A percentile compares a stretch with the other conserved stretches of the same genome.
Evolutionary conservation across 2,113 vertebrate species (phyloP).

Genomic region (Megaptera novaeangliae): DNA sequence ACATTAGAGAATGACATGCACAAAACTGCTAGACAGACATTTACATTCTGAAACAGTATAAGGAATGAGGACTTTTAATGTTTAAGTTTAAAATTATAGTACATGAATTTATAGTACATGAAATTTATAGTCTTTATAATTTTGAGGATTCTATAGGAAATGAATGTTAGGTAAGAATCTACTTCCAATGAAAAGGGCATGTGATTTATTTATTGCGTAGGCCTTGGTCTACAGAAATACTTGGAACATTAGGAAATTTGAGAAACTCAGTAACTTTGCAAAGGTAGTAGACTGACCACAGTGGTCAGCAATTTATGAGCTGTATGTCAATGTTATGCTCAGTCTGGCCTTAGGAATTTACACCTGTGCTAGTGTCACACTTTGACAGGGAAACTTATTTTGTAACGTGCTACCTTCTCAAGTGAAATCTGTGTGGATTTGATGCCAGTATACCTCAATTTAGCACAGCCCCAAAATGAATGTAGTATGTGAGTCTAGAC

Average conservation of each 20-base stretch:
- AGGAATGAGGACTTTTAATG: conserved; percentile 2
- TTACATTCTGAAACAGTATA: neutral
- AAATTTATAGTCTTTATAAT: conserved; percentile 32
- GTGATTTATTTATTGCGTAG: conserved; percentile 46
- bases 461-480: neutral
- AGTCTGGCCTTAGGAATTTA: conserved; percentile 45
- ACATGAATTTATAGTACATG: neutral
- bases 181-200: neutral
- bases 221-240: conserved; percentile 44
- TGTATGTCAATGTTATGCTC: neutral
- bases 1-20: neutral
- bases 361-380: neutral
- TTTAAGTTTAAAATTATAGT: conserved; percentile 39
- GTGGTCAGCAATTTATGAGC: conserved; percentile 42
- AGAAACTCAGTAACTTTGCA: conserved; percentile 49
- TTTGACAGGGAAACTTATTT: neutral
- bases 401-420: neutral
- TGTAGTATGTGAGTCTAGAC: neutral
- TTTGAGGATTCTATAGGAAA: conserved; percentile 32
- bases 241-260: conserved; percentile 55
- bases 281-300: neutral
- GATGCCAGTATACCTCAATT: neutral
- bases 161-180: conserved; percentile 23
- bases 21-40: neutral
- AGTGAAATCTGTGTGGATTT: conserved; percentile 6